These are phyloP conservation scores for Poeciliopsis occidentalis DNA, from an alignment of 2,113 vertebrate genomes.

Conservation along the genomic window DNA sequence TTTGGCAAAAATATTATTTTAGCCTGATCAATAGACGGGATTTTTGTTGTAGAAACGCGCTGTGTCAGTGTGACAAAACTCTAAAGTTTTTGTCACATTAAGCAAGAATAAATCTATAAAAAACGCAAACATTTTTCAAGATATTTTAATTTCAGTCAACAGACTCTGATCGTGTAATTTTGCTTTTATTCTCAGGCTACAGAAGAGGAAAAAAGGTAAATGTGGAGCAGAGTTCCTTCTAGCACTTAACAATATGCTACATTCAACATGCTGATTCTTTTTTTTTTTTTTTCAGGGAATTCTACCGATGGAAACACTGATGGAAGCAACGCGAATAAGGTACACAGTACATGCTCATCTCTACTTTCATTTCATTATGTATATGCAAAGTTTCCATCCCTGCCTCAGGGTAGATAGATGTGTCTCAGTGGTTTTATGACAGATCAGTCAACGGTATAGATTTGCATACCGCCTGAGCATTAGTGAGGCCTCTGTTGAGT, in stretches of 20 bases:
- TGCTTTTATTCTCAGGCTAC: constrained; percentile 36
- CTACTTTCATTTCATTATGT: constrained; percentile 14
- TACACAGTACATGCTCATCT: constrained; percentile 11
- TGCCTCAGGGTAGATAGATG: not conserved
- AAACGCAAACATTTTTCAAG: too few species aligned
- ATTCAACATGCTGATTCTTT: not conserved
- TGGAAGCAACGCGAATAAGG: constrained; percentile 24
- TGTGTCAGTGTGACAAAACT: not conserved
- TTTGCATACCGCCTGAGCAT: constrained; percentile 49
- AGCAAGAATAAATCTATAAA: not conserved
- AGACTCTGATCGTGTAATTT: not conserved
- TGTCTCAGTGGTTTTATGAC: constrained; percentile 7
- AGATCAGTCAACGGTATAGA: not conserved
- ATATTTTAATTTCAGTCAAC: not conserved
- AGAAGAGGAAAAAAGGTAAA: constrained; percentile 54
- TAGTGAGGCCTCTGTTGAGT: constrained; percentile 1
- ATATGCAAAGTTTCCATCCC: constrained; percentile 1
- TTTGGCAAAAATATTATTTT: not conserved
- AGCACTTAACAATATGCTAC: not conserved
- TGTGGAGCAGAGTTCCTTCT: not conserved
- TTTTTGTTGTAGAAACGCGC: too few species aligned
- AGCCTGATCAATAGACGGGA: not conserved
- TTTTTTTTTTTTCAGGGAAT: constrained; percentile 29
- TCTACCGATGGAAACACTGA: constrained; percentile 3
- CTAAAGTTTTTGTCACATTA: too few species aligned